These are phyloP conservation scores for Notechis scutatus DNA, from an alignment of 2,113 vertebrate species.

Conservation along the genomic window DNA sequence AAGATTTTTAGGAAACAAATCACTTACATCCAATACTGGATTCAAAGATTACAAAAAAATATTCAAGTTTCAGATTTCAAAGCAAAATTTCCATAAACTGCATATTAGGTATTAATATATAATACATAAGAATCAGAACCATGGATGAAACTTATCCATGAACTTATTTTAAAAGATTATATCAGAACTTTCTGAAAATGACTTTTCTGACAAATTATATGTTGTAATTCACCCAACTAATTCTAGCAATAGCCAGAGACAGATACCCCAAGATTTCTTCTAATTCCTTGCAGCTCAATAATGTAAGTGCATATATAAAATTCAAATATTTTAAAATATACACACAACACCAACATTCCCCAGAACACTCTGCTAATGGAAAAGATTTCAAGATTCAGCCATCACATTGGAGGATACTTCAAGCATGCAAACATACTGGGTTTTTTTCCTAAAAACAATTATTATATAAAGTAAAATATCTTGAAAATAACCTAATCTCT, in stretches of 20 bases:
- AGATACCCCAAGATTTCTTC: neutral
- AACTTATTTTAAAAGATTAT: neutral
- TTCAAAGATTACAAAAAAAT: constrained; percentile 32
- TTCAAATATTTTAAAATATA: neutral
- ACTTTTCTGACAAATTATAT: neutral
- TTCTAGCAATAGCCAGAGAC: neutral
- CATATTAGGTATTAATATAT: constrained; percentile 2
- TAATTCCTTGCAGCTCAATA: neutral
- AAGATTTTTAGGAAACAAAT: constrained; percentile 28
- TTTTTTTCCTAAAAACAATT: neutral
- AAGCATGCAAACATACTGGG: too few species aligned
- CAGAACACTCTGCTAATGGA: neutral
- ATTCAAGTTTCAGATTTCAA: constrained; percentile 11
- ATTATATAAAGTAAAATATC: neutral
- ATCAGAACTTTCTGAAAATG: neutral
- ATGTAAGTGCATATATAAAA: neutral
- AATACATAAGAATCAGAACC: neutral
- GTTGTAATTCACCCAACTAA: neutral
- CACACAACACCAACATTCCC: neutral
- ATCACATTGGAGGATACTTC: neutral
- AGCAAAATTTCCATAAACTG: neutral
- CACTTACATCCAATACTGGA: constrained; percentile 40
- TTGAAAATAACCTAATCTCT: neutral
- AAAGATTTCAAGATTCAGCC: neutral
- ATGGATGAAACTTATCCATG: neutral